A percentile compares a stretch with the other conserved stretches of the same genome.
Conservation (phyloP, 2,888 invertebrate genomes). For the Pachliopta kotzebuea region DNA sequence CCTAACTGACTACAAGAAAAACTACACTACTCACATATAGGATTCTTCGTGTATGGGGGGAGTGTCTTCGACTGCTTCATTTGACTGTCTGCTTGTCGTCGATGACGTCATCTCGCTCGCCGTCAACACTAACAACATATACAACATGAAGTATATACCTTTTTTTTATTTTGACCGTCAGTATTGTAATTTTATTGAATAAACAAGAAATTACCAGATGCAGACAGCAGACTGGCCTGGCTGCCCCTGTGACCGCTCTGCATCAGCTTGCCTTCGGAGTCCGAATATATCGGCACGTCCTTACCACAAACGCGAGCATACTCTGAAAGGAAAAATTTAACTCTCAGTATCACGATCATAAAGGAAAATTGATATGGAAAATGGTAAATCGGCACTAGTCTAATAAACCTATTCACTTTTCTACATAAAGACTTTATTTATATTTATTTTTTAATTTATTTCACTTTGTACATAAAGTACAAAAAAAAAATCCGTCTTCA, state of each 20-base stretch:
- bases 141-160: too few relatives aligned
- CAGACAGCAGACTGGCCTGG: conserved; percentile 57
- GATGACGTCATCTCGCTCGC: conserved; percentile 59
- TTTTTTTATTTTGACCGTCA: too few relatives aligned
- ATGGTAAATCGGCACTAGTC: too few relatives aligned
- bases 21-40: conserved; percentile 20
- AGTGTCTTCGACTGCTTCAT: conserved; percentile 41
- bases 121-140: conserved; percentile 43
- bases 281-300: conserved; percentile 50
- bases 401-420: too few relatives aligned
- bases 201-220: conserved; percentile 47
- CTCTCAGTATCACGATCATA: too few relatives aligned
- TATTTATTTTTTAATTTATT: too few relatives aligned
- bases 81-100: conserved; percentile 47
- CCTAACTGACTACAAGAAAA: too few relatives aligned
- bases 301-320: conserved; percentile 62
- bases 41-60: conserved; percentile 32
- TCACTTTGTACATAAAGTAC: too few relatives aligned
- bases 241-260: conserved; percentile 57
- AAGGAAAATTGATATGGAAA: too few relatives aligned
- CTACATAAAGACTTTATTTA: too few relatives aligned
- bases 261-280: conserved; percentile 51
- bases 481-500: too few relatives aligned
- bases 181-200: too few relatives aligned
- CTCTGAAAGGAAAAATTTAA: conserved; percentile 41